Percentiles rank a stretch among this genome's conserved stretches.
Conservation (phyloP, 35 echinoderm and acorn worm species). For the Heliocidaris tuberculata region DNA sequence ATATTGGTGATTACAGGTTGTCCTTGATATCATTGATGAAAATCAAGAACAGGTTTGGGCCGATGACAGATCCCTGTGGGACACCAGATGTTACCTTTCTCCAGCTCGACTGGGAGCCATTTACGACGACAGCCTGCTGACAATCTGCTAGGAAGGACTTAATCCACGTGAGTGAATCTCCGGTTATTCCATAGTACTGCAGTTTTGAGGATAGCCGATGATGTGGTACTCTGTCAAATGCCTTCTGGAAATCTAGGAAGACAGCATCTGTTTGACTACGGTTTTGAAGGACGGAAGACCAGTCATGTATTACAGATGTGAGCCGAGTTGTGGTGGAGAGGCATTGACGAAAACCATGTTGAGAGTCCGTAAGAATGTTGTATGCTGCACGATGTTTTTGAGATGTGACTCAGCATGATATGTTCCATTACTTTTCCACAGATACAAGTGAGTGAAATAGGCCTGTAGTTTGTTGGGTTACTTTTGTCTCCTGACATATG, state of each 20-base stretch:
- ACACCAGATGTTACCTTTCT: no score
- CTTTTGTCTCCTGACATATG: neutral
- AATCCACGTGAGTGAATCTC: neutral
- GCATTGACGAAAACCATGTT: conserved; percentile 38
- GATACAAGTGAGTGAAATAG: conserved; percentile 50
- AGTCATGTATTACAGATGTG: conserved; percentile 25
- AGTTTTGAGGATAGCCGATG: neutral
- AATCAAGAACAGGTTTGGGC: no score
- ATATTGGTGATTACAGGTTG: no score
- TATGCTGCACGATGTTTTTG: neutral
- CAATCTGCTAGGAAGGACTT: neutral
- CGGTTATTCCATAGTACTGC: neutral
- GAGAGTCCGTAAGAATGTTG: neutral
- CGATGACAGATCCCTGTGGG: no score
- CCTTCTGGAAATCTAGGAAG: no score
- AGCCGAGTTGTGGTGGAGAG: conserved; percentile 43
- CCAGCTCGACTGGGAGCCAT: no score
- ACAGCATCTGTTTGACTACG: no score
- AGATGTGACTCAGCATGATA: conserved; percentile 34
- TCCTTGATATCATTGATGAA: no score
- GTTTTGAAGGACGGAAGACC: conserved; percentile 7
- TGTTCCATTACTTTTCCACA: conserved; percentile 55
- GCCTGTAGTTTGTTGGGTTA: conserved; percentile 48
- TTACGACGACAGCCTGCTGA: no score
- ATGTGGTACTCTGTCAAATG: neutral